Percentiles rank a stretch among this genome's conserved stretches.
Evolutionary conservation across 2,113 vertebrate species (phyloP).

Genomic region (Arothron firmamentum): DNA sequence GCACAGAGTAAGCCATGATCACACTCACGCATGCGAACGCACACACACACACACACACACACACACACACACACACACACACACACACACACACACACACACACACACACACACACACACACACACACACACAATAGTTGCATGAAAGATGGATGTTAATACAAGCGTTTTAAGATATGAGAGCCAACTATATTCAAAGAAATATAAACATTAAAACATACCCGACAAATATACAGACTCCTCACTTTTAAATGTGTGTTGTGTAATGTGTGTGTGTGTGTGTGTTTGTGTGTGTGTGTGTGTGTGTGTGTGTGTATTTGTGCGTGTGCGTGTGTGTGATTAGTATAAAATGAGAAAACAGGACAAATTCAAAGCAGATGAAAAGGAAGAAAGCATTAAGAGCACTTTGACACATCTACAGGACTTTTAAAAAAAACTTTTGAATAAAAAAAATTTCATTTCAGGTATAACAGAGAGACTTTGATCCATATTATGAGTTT

Average conservation of each 20-base stretch:
- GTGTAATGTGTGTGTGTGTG: conserved; percentile 28
- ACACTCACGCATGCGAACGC: conserved; percentile 13
- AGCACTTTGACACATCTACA: conserved; percentile 48
- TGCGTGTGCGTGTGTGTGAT: conserved; percentile 11
- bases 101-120: conserved; percentile 6
- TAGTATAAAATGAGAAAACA: background rate
- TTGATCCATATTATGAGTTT: conserved; percentile 5
- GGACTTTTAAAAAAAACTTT: conserved; percentile 22
- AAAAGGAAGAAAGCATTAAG: conserved; percentile 5
- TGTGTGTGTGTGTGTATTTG: conserved; percentile 20
- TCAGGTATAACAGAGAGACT: conserved; percentile 31
- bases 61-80: conserved; percentile 4
- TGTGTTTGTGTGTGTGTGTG: conserved; percentile 19
- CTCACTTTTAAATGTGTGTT: conserved; percentile 20
- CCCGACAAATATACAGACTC: conserved; percentile 66
- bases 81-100: conserved; percentile 8
- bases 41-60: conserved; percentile 10
- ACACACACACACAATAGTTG: conserved; percentile 18
- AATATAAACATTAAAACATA: conserved; percentile 69
- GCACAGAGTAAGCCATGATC: conserved; percentile 35
- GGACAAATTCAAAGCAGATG: conserved; percentile 4
- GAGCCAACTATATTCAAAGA: conserved; percentile 46
- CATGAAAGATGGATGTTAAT: conserved; percentile 54
- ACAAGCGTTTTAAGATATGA: conserved; percentile 55
- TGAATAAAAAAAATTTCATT: conserved; percentile 25